phyloP scores from a whole-genome alignment of 1,140 invertebrate species.

The Colletes gigas region DNA sequence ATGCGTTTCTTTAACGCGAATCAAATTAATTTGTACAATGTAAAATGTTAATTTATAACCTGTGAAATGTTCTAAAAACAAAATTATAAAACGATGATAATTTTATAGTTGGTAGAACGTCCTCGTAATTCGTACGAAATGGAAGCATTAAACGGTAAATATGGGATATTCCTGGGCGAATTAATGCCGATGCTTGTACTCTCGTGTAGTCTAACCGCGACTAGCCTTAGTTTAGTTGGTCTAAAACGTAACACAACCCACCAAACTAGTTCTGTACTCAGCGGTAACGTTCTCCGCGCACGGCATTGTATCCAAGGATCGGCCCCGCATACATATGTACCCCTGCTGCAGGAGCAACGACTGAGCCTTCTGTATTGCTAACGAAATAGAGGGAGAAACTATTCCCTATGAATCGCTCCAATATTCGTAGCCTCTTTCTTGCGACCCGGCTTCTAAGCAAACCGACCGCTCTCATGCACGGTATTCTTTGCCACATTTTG shows the following conservation, averaged over 20 bases:
- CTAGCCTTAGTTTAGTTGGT: constrained; percentile 62
- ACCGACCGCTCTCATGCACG: constrained; percentile 23
- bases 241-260: constrained; percentile 74
- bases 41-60: too few species aligned
- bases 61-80: neutral
- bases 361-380: constrained; percentile 53
- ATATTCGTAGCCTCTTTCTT: constrained; percentile 59
- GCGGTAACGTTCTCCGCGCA: constrained; percentile 61
- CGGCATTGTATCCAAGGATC: constrained; percentile 66
- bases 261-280: constrained; percentile 78
- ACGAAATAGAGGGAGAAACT: constrained; percentile 61
- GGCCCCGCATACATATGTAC: constrained; percentile 51
- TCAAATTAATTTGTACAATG: too few species aligned
- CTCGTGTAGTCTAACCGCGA: constrained; percentile 51
- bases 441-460: constrained; percentile 57
- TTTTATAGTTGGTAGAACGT: too few species aligned
- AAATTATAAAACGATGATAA: neutral
- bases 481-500: constrained; percentile 42
- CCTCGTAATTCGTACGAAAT: neutral
- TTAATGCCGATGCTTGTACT: constrained; percentile 29
- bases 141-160: neutral
- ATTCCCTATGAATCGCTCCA: constrained; percentile 61
- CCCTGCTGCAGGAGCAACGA: constrained; percentile 64
- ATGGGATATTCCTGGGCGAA: neutral
- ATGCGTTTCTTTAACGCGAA: too few species aligned